Evolutionary conservation across 2,888 invertebrate species (phyloP).

Genomic region (Noctua pronuba): DNA sequence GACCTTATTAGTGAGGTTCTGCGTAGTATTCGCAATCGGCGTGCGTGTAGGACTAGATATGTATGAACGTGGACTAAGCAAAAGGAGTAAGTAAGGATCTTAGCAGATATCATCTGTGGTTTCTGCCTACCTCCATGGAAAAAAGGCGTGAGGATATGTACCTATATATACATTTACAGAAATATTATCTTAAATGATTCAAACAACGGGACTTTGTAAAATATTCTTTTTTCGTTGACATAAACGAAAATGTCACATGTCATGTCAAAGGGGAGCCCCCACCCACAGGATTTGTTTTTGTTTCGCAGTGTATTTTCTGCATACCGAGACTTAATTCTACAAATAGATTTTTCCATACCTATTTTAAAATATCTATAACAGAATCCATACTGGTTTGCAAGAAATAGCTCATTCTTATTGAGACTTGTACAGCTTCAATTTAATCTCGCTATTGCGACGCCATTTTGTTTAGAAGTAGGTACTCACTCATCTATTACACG

Average conservation of each 20-base stretch:
- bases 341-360: not conserved
- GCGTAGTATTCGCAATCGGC: too few relatives aligned
- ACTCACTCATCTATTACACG: slow-evolving; percentile 39
- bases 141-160: not conserved
- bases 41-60: too few relatives aligned
- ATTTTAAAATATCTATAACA: slow-evolving; percentile 9
- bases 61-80: too few relatives aligned
- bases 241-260: not conserved
- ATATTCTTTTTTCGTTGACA: not conserved
- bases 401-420: slow-evolving; percentile 34
- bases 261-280: not conserved
- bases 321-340: not conserved
- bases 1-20: not conserved
- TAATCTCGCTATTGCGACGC: slow-evolving; percentile 45
- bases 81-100: too few relatives aligned
- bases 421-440: slow-evolving; percentile 56
- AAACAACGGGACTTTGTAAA: not conserved
- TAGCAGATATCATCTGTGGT: too few relatives aligned
- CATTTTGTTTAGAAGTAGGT: slow-evolving; percentile 39
- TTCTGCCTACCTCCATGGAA: too few relatives aligned
- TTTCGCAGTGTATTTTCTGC: not conserved
- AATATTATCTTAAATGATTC: not conserved
- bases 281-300: not conserved
- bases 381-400: slow-evolving; percentile 35
- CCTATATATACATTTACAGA: not conserved